Base-by-base conservation (phyloP, 2,888 invertebrate species). In the Caradrina clavipalpis region DNA sequence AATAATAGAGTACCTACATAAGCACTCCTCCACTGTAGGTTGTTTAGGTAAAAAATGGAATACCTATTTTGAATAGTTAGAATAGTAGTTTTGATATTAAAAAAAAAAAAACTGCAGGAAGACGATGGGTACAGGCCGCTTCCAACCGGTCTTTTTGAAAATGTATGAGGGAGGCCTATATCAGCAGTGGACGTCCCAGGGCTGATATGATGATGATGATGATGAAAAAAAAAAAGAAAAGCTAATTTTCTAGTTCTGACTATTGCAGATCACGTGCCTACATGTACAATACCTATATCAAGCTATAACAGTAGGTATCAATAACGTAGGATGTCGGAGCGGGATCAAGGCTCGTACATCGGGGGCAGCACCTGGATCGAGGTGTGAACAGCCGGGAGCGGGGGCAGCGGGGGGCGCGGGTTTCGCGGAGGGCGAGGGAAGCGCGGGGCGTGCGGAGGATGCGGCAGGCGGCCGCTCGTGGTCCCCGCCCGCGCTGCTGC, bases 281-380 rank as follows among this genome's bases (percentile, higher is more conserved):
- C 26, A 55, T 5, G 19, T 45, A 35, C 35, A 35, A 35, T 35
- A 26, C 26, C 26, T 26, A 35, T 35, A 35, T 17, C 8, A 51
- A 58, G 60, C 22, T 39, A 13, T 39, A 39, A 21, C 42, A 61
- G 17, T 45, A 70, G 21, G 2, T 35, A 39, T 39, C 19, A 26
- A 45, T 39, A 53, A 49, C 26, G 45, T 60, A 49, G 47, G 73
- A 78, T 76, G 86, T 81, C 70, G 79, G 87, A 85, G 86, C 83
- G 78, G 77, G 65, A 82, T 80, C 67, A 70, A 75, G 86, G 82
- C 92, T 89, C 95, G 92, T 95, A 95, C 95, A 93, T 95, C 89
- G 87, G 84, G 86, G 76, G 90, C 92, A 94, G 94, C 93, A 95
- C 95, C 95, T 95, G 95, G 94, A 84, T 95, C 92, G 87, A 89